These are phyloP conservation scores for Ammodytes dubius DNA, from an alignment of 2,113 vertebrate genomes.

Conservation along the genomic window DNA sequence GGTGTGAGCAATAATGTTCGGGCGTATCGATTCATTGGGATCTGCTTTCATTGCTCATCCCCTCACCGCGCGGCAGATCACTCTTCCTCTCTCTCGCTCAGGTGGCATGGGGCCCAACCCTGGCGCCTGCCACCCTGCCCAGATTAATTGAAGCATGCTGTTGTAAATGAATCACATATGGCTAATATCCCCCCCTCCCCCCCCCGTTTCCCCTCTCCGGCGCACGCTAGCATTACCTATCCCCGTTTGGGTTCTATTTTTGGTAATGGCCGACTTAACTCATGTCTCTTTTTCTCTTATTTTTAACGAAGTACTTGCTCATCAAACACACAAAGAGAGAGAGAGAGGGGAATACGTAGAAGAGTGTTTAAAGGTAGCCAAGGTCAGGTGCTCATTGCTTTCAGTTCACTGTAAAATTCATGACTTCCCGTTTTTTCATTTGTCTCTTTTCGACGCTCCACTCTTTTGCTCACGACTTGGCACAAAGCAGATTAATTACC, in stretches of 20 bases:
- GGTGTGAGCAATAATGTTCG: slow-evolving; percentile 56
- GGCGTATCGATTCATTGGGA: slow-evolving; percentile 63
- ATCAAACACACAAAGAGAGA: background rate
- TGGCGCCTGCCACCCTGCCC: slow-evolving; percentile 74
- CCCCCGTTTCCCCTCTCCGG: slow-evolving; percentile 13
- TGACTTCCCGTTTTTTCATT: slow-evolving; percentile 78
- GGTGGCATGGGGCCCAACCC: slow-evolving; percentile 78
- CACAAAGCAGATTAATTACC: slow-evolving; percentile 77
- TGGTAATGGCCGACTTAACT: slow-evolving; percentile 29
- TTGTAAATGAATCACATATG: slow-evolving; percentile 83
- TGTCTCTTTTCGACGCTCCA: slow-evolving; percentile 59
- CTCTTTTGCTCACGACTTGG: slow-evolving; percentile 61
- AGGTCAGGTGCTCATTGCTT: slow-evolving; percentile 62
- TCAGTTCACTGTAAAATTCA: slow-evolving; percentile 79
- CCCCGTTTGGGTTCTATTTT: slow-evolving; percentile 52
- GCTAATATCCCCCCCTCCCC: slow-evolving; percentile 66
- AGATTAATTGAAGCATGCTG: slow-evolving; percentile 81
- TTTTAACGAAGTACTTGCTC: slow-evolving; percentile 17
- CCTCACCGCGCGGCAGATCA: slow-evolving; percentile 51
- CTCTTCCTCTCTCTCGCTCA: slow-evolving; percentile 57
- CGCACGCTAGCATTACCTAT: slow-evolving; percentile 44
- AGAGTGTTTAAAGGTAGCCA: slow-evolving; percentile 38
- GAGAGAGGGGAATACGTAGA: background rate
- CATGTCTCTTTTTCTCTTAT: background rate
- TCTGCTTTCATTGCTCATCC: slow-evolving; percentile 62